Base-by-base conservation (phyloP, 1,140 invertebrate genomes). In the Caenorhabditis brenneri region DNA sequence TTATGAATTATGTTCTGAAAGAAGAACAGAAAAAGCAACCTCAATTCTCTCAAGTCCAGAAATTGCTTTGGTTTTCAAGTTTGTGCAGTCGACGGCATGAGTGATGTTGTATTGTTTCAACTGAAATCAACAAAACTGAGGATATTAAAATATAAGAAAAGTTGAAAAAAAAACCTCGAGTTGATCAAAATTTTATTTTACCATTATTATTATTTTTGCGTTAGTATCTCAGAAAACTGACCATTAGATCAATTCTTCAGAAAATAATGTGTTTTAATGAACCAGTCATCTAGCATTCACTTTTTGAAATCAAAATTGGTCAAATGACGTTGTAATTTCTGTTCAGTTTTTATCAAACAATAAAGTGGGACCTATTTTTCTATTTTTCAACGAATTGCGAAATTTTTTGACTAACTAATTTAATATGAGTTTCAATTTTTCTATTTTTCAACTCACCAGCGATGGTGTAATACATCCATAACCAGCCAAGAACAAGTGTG, bases 1-100 rank as follows among this genome's bases (percentile, higher is more conserved):
- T 2, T 22, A 12, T 10, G 31, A 22, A 74, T 79, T 27, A 1
- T 10, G 24, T 39, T 48, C 19, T 6, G 12, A 33, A 0, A 42
- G 46, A 24, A 31, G 27, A 22, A 31, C 4, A 53, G 3, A 10
- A 1, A 27, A 79, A 31, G 12, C 9, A 55, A 81, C 80, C 80
- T 81, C 65, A 12, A 86, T 33, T 27, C 80, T 84, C 24, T 86
- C 82, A 4, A 85, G 22, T 19, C 81, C 84, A 3, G 42, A 16
- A 82, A 83, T 65, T 60, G 42, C 42, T 49, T 84, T 86, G 16
- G 78, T 69, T 39, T 85, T 86, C 31, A 87, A 27, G 39, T 87
- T 87, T 53, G 86, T 87, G 74, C 69, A 78, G 51, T 87, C 84
- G 27, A 87, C 86, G n/a, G 53, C 84, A 33, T 84, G 84, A 15